A percentile compares a stretch with the other conserved stretches of the same genome.
Evolutionary conservation across 1,140 invertebrate genomes (phyloP).

Genomic region (Diplogasteroides magnus): DNA sequence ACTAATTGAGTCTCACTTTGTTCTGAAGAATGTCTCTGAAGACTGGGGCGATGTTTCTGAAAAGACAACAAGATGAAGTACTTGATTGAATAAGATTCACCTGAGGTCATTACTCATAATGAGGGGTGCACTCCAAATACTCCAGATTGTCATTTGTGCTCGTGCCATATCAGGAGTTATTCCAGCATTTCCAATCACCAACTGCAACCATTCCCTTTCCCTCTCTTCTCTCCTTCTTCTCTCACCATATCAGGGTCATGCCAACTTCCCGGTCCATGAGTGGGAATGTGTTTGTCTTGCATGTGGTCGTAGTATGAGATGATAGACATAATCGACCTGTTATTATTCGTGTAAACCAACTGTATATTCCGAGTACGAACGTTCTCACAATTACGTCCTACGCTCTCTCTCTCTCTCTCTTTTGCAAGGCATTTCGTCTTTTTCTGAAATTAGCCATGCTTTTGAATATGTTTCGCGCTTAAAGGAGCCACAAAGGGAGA

Average conservation of each 20-base stretch:
- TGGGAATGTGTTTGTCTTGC: constrained; percentile 78
- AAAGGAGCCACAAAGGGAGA: no score
- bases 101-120: constrained; percentile 92
- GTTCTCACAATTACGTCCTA: no score
- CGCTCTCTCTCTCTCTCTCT: no score
- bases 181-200: constrained; percentile 92
- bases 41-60: constrained; percentile 71
- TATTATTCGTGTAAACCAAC: no score
- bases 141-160: constrained; percentile 96
- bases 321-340: constrained; percentile 73
- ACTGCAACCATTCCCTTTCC: constrained; percentile 62
- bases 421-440: no score
- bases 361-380: no score
- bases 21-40: constrained; percentile 87
- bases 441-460: no score
- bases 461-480: no score
- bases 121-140: constrained; percentile 86
- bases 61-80: neutral
- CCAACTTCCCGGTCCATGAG: constrained; percentile 90
- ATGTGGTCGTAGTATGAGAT: constrained; percentile 91
- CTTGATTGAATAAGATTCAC: neutral
- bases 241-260: constrained; percentile 94
- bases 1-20: no score
- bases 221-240: no score
- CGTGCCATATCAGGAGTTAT: constrained; percentile 89